These are phyloP conservation scores for Typhlichthys eigenmanni DNA, from an alignment of 2,797 vertebrate genomes.

Conservation along the genomic window DNA sequence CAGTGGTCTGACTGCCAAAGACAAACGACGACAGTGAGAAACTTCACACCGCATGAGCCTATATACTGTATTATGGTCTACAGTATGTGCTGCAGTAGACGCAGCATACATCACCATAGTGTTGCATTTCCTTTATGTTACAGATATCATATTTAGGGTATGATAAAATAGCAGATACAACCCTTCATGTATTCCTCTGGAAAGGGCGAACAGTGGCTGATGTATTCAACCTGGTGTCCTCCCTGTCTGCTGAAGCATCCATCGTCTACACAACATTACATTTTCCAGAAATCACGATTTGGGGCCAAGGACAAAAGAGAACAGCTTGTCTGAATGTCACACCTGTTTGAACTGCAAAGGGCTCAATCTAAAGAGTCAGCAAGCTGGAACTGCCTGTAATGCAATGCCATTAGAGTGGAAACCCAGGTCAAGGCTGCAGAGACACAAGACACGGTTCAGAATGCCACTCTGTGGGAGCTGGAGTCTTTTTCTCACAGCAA, in stretches of 20 bases:
- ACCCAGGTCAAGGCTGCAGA: constrained; percentile 62
- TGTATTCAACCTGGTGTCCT: constrained; percentile 22
- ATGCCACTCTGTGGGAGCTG: constrained; percentile 38
- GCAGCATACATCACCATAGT: no score
- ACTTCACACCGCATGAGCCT: no score
- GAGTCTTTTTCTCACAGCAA: constrained; percentile 43
- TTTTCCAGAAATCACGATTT: constrained; percentile 54
- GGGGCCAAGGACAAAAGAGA: constrained; percentile 70
- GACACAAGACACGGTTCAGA: constrained; percentile 59
- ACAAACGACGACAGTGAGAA: no score
- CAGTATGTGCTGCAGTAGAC: no score
- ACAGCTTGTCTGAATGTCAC: constrained; percentile 70
- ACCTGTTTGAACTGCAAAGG: constrained; percentile 73
- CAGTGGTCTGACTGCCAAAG: no score
- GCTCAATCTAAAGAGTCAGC: constrained; percentile 75
- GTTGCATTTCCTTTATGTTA: no score
- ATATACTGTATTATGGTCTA: no score
- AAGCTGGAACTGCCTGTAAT: constrained; percentile 77
- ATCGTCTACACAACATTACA: constrained; percentile 44
- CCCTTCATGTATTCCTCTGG: constrained; percentile 36
- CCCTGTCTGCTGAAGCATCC: constrained; percentile 38
- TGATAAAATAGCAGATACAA: constrained; percentile 15
- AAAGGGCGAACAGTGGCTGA: constrained; percentile 35
- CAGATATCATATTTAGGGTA: background rate
- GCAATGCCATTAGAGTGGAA: constrained; percentile 65